Evolutionary conservation across 2,888 invertebrate species (phyloP), one percentile per base, ranked within the genome.

Genomic region (Aphidoletes aphidimyza): DNA sequence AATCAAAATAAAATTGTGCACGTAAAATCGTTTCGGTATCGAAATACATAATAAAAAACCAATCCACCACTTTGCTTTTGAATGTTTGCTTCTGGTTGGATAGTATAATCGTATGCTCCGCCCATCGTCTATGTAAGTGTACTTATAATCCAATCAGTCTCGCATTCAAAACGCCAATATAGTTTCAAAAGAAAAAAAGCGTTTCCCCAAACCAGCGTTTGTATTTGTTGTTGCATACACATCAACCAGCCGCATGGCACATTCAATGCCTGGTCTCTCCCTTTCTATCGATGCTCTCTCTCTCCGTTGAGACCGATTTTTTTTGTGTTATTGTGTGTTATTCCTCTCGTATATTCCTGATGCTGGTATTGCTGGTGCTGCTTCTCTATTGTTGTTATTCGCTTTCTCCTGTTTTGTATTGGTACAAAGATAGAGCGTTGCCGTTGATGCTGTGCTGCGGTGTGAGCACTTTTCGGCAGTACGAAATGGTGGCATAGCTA

Each of bases 61-160:
- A 81, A 81, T 81, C 81, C 81, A 37, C 37, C 81, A 37, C 81
- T 37, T 37, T 81, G 81, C 37, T 81, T 81, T 81, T 81, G 81
- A 37, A 37, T 81, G 37, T 81, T 81, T 81, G 81, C 81, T 81
- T 81, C 84, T 85, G 85, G 85, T 85, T 85, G 85, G 85, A 84
- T 85, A 83, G 83, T 54, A 69, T 83, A 54, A 85, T 83, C 83
- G 36, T 45, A 81, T 54, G 45, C 83, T 84, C 85, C 85, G 85
- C 85, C 85, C 59, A 22, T 36, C 22, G 1, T 84, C 47, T 84
- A 45, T 34, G 22, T 34, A 49, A 83, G 37, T 42, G 42, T 37
- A 47, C 84, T 84, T 84, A 83, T 83, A 36, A 81, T 81, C 84
- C 84, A 84, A 84, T 84, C 81, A 81, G 59, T 36, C 42, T 81